A percentile compares a stretch with the other conserved stretches of the same genome.
phyloP scores from a whole-genome alignment of 1,140 invertebrate species.

The Halesus radiatus region DNA sequence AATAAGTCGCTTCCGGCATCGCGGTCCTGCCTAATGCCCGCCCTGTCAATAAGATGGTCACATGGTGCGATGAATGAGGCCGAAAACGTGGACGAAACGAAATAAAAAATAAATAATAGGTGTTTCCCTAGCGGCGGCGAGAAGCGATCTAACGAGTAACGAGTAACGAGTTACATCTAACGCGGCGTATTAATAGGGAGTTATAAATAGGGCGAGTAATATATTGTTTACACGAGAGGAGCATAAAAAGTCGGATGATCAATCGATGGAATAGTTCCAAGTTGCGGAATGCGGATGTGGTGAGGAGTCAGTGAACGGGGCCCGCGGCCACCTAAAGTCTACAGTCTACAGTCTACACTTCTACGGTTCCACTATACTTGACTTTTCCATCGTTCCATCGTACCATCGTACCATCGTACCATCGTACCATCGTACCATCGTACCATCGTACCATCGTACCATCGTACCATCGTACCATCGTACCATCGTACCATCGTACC shows the following conservation, averaged over 20 bases:
- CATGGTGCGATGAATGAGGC: constrained; percentile 29
- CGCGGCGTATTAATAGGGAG: neutral
- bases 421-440: no score
- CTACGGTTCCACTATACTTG: no score
- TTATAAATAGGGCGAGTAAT: constrained; percentile 2
- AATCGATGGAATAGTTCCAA: neutral
- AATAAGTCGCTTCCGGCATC: neutral
- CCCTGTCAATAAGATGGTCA: constrained; percentile 11
- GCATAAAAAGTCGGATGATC: constrained; percentile 8
- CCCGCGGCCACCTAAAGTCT: neutral
- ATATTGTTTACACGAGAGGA: constrained; percentile 3
- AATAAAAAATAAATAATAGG: neutral
- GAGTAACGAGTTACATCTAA: no score
- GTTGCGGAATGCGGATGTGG: constrained; percentile 1
- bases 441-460: no score
- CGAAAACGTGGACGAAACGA: neutral
- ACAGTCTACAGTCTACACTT: no score
- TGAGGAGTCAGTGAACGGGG: neutral
- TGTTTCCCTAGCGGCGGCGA: no score
- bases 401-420: no score
- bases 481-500: no score
- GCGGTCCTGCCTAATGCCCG: neutral
- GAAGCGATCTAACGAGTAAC: no score
- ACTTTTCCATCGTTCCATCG: no score
- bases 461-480: no score